Base-by-base conservation (phyloP, 2,113 vertebrate species). In the Hippocampus comes region DNA sequence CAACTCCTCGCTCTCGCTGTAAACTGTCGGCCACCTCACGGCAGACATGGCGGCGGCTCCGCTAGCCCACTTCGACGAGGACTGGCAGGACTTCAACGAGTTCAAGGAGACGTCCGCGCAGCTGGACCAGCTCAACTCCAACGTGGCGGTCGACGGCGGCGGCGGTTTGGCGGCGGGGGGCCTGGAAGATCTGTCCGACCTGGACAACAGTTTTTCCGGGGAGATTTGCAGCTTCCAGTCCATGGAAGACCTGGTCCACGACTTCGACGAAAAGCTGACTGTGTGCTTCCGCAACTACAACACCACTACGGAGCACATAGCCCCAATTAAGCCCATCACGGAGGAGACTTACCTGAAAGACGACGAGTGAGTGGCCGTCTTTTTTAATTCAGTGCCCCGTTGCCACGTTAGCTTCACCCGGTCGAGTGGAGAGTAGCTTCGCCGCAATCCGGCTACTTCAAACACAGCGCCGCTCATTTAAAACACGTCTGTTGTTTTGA, bases 41-140 rank as follows among this genome's bases (percentile, higher is more conserved):
- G 83, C 84, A 82, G 93, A 86, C 77, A 96, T 56, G 53, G 68
- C 30, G 95, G 95, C 95, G 92, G 95, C 95, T 55, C 95, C 95
- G 84, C 83, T 94, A 64, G 93, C 94, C 63, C 93, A 93, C 82
- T 93, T 94, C n/a, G 95, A 96, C 20, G 96, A 95, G 78, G 96
- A 99, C 86, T 99, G 97, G 97, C 95, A 99, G 78, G 97, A 99
- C 87, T 98, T 98, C 79, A 96, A 97, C 81, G 96, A 97, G 74
- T 98, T 99, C 82, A 94, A 94, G 30, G 89, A 80, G 1, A 73
- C 87, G 1, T 83, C 81, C 63, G 89, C 84, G 63, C 85, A 81
- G 34, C 79, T 89, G 75, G 94, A 95, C 74, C 83, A 87, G 68
- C 85, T 94, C 5, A 93, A 94, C 85, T 88, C 85, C 4, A 91